Evolutionary conservation across 2,797 vertebrate genomes (phyloP), one percentile per base, ranked within the genome.

Genomic region (Carapus acus): DNA sequence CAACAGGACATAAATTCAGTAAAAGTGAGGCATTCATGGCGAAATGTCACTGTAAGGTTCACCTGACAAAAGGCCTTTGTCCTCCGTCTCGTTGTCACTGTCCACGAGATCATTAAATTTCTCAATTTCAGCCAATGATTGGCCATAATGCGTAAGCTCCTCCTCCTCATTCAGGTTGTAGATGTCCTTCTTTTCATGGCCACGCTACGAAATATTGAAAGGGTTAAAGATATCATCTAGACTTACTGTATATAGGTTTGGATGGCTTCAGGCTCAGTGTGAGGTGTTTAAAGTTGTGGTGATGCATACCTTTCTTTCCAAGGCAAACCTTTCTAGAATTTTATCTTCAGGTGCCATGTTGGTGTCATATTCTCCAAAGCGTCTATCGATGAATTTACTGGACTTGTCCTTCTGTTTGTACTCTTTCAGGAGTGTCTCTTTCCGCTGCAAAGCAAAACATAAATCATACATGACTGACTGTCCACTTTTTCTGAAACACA

Each of bases 81-180:
- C 96, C 34, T 95, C 96, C 0, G 89, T 46, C 21, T 98, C 96
- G 21, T 92, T 91, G 43, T 97, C 96, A 4, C 93, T 96, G 6
- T 94, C 91, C 2, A 88, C 58, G 4, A 71, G 11, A 53, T 94
- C 92, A 5, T 91, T 90, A 20, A 94, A 85, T 60, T 94, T 94
- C 74, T 98, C 94, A 4, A 97, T 90, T 76, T 95, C 92, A n/a
- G 96, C 91, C 85, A 98, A 54, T 4, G 95, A 97, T 36, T 95
- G 94, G 45, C 96, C 96, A 12, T 90, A 97, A 72, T 99, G 96
- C 48, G 96, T 99, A 54, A 98, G 82, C 51, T 98, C 94, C 61
- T 98, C 96, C 3, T 96, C 96, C 77, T 98, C 94, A 8, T 98
- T 97, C 58, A 99, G 87, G 67, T 94, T 96, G 74, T 88, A 99